Evolutionary conservation across 2,888 invertebrate genomes (phyloP).

Genomic region (Apamea anceps): DNA sequence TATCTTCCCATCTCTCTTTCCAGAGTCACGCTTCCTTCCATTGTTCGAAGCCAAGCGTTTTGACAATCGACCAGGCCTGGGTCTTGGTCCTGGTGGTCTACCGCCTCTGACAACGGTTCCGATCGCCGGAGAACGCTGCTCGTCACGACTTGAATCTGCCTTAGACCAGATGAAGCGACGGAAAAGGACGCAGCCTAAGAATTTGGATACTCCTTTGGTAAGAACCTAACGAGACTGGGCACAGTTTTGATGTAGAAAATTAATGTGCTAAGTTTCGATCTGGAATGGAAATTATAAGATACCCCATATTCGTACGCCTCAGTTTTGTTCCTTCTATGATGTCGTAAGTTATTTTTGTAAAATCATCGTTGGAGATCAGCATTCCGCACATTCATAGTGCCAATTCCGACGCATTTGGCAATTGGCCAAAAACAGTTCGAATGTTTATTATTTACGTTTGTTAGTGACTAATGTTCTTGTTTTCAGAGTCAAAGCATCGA

Average conservation of each 20-base stretch:
- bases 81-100: conserved; percentile 76
- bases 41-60: conserved; percentile 84
- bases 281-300: neutral
- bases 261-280: neutral
- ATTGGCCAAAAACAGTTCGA: conserved; percentile 12
- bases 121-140: conserved; percentile 90
- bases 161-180: conserved; percentile 91
- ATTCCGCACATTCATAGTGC: conserved; percentile 15
- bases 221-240: neutral
- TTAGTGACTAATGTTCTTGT: conserved; percentile 60
- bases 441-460: conserved; percentile 6
- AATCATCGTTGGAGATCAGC: conserved; percentile 12
- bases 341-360: conserved; percentile 4
- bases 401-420: conserved; percentile 25
- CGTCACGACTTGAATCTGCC: conserved; percentile 92
- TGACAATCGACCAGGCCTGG: conserved; percentile 79
- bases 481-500: conserved; percentile 88
- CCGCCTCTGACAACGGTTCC: conserved; percentile 83
- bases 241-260: neutral
- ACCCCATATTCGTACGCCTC: neutral
- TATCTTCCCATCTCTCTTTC: conserved; percentile 51
- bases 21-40: conserved; percentile 87
- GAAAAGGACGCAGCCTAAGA: conserved; percentile 89
- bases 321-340: neutral
- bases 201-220: conserved; percentile 83